These are phyloP conservation scores for Motacilla tschutschensis DNA, from an alignment of 2,113 vertebrate species.

Conservation along the genomic window DNA sequence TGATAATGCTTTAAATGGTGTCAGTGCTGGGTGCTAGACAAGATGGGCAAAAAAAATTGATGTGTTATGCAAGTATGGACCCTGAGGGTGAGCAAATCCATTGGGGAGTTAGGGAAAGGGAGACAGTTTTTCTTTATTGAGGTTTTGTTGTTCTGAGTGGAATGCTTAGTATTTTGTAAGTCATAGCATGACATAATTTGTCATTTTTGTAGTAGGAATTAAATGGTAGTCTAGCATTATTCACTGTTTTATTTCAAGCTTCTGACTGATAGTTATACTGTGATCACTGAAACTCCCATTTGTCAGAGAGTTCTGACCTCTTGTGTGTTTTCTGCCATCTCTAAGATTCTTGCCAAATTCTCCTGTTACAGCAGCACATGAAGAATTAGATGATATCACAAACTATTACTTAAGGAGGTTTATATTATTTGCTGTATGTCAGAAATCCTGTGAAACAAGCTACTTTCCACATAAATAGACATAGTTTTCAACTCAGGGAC, in stretches of 20 bases:
- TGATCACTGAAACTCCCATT: background rate
- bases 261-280: background rate
- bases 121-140: background rate
- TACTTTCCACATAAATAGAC: background rate
- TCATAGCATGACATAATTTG: accelerated
- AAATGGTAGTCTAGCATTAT: background rate
- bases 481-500: background rate
- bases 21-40: background rate
- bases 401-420: background rate
- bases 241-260: background rate
- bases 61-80: background rate
- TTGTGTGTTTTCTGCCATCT: background rate
- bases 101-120: background rate
- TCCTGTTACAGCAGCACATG: background rate
- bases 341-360: background rate
- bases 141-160: background rate
- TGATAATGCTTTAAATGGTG: background rate
- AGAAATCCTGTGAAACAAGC: background rate
- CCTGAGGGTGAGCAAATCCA: background rate
- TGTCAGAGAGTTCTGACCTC: background rate
- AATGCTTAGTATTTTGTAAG: background rate
- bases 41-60: background rate
- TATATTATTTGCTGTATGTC: background rate
- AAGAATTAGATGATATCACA: background rate
- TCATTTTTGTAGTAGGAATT: background rate